phyloP scores from a whole-genome alignment of 2,888 invertebrate species.

The Kryphioiulus occultus region DNA sequence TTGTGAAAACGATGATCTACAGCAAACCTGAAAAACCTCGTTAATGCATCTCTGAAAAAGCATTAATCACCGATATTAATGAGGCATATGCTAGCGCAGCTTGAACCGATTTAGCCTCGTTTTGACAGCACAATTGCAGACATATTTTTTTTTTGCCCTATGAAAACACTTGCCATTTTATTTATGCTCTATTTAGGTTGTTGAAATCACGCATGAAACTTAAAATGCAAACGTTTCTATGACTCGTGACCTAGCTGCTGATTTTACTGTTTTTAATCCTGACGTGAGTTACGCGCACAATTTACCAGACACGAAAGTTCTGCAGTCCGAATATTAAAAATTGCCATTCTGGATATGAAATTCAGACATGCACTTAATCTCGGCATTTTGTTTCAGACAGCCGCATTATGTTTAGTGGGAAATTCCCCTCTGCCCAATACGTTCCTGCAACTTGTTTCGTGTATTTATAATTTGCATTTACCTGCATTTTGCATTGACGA shows the following conservation, averaged over 20 bases:
- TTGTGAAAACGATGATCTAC: neutral
- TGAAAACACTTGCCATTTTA: neutral
- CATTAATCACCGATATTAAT: slow-evolving; percentile 18
- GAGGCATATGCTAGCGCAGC: neutral
- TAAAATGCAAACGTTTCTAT: neutral
- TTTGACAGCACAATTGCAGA: slow-evolving; percentile 27
- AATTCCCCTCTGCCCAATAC: neutral
- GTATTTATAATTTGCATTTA: neutral
- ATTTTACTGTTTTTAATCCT: slow-evolving; percentile 29
- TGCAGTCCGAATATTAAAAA: neutral
- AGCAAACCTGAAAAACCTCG: too few species aligned
- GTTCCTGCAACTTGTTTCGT: neutral
- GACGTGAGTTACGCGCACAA: neutral
- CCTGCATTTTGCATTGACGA: neutral
- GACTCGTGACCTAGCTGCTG: slow-evolving; percentile 32
- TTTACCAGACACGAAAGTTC: neutral
- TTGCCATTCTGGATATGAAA: neutral
- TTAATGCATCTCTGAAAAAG: neutral
- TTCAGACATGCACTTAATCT: neutral
- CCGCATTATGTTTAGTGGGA: neutral
- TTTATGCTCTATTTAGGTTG: slow-evolving; percentile 25
- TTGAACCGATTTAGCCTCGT: slow-evolving; percentile 29
- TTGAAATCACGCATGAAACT: neutral
- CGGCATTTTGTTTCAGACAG: neutral
- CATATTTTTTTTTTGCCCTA: neutral